Evolutionary conservation across 2,797 vertebrate species (phyloP), one percentile per base, ranked within the genome.

Genomic region (Cercopithecus neglectus): DNA sequence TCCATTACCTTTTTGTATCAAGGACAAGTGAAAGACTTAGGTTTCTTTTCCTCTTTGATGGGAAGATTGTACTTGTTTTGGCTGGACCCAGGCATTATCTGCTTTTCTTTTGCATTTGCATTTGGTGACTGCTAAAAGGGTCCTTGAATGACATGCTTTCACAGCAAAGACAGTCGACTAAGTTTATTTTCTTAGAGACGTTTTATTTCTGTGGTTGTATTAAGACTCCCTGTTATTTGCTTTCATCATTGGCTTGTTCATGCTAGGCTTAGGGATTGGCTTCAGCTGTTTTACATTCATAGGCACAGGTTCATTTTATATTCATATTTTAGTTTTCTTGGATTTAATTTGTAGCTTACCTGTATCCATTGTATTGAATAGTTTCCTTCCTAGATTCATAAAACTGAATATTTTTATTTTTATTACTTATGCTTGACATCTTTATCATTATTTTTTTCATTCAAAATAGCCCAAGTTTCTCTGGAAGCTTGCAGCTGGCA

Each of bases 21-120:
- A 95, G 96, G 78, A 76, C 53, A 97, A 96, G 17, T 96, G 64
- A 92, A 97, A 92, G 44, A 0, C 64, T 94, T 90, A 36, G 59
- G 39, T 88, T 1, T 94, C 64, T 97, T 95, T 96, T 94, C 70
- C 36, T 89, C 50, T 82, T 26, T 93, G 19, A 90, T 95, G 74
- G n/a, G 70, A 95, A 95, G 28, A 93, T 28, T 46, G 7, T 64
- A 67, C 48, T 90, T 79, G 44, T 14, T 83, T 95, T 94, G 96
- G 64, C 46, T 67, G 16, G 80, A 86, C 36, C 39, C 22, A 74
- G 64, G 28, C 72, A 70, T 91, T 95, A 30, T 79, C 86, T 90
- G 36, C 55, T 80, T 96, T 94, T 80, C 30, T 91, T 95, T 88
- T 50, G 19, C 55, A 53, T 95, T 90, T 50, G 11, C 55, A 53